Evolutionary conservation across 2,797 vertebrate species (phyloP).

Genomic region (Amniataba percoides): DNA sequence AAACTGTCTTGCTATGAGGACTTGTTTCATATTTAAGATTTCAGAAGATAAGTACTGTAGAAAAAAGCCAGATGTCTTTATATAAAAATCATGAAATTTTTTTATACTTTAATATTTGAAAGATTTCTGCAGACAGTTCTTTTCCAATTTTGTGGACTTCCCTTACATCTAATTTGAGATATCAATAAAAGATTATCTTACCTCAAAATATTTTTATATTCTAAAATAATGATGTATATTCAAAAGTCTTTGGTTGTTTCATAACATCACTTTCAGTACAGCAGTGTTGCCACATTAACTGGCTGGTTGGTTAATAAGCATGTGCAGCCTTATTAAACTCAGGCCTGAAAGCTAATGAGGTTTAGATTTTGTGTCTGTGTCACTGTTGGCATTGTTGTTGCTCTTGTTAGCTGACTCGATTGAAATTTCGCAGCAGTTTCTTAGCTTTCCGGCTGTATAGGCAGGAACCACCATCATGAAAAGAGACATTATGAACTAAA

Average conservation of each 20-base stretch:
- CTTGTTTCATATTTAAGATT: slow-evolving; percentile 18
- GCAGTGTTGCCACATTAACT: no score
- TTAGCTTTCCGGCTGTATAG: neutral
- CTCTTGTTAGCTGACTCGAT: neutral
- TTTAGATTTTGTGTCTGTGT: neutral
- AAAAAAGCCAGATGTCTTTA: neutral
- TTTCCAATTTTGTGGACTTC: no score
- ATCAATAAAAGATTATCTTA: no score
- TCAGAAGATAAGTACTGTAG: neutral
- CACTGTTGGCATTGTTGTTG: neutral
- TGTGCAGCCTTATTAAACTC: neutral
- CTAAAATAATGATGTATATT: no score
- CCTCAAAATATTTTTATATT: no score
- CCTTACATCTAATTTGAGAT: no score
- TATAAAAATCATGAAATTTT: no score
- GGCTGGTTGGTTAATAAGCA: neutral
- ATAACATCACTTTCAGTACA: no score
- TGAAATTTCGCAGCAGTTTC: neutral
- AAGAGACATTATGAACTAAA: neutral
- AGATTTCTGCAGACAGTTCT: neutral
- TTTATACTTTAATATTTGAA: neutral
- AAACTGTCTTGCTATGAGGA: neutral
- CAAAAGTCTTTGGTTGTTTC: no score
- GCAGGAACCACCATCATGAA: neutral
- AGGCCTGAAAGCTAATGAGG: neutral